phyloP scores from a whole-genome alignment of 2,113 vertebrate species.

The Terrapene triunguis region DNA sequence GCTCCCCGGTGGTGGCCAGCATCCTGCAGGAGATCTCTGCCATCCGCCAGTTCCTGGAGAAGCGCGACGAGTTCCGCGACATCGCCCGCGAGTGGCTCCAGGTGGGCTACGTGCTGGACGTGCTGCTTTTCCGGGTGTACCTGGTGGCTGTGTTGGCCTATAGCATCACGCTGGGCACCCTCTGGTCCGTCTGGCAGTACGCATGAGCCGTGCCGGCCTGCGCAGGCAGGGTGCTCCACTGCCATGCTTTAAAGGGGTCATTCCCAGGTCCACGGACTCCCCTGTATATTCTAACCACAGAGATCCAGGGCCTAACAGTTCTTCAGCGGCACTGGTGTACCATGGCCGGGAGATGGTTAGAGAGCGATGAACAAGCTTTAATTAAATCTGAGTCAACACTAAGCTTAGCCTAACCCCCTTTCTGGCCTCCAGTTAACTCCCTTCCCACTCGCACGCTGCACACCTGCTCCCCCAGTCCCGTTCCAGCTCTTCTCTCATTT shows the following conservation, averaged over 20 bases:
- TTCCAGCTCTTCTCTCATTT: background rate
- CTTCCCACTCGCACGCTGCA: background rate
- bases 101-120: constrained; percentile 92
- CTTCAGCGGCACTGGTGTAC: background rate
- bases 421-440: background rate
- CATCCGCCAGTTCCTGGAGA: constrained; percentile 91
- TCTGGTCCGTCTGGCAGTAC: constrained; percentile 95
- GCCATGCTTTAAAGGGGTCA: fast-evolving
- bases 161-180: constrained; percentile 87
- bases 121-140: constrained; percentile 92
- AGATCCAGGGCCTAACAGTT: fast-evolving
- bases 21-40: constrained; percentile 88
- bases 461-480: no score
- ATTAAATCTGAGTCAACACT: background rate
- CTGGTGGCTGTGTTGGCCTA: constrained; percentile 90
- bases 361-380: background rate
- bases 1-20: constrained; percentile 70
- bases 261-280: fast-evolving
- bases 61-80: constrained; percentile 86
- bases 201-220: constrained; percentile 70
- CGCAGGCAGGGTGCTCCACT: fast-evolving
- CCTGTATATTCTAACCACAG: background rate
- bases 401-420: background rate
- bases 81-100: constrained; percentile 93
- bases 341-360: background rate